Evolutionary conservation across 2,113 vertebrate species (phyloP).

Genomic region (Datnioides undecimradiatus): DNA sequence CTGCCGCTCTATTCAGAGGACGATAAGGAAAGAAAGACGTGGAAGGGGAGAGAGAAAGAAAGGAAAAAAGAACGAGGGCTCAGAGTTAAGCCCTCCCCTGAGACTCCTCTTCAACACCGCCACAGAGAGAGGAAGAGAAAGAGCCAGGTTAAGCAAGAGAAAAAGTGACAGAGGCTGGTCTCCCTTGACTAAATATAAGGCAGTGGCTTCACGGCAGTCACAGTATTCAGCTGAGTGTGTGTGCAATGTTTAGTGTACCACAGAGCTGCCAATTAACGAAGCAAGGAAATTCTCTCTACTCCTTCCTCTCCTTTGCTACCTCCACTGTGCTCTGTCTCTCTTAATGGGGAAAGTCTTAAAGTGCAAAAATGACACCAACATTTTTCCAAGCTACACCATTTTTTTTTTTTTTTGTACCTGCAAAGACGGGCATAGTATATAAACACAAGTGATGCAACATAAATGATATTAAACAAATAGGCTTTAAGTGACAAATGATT

Average conservation of each 20-base stretch:
- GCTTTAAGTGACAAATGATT: accelerated
- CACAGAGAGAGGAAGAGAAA: conserved; percentile 62
- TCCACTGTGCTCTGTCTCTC: conserved; percentile 30
- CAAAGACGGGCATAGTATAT: background rate
- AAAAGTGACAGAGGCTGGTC: conserved; percentile 74
- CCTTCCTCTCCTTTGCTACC: conserved; percentile 25
- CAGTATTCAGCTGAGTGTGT: conserved; percentile 31
- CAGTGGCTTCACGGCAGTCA: conserved; percentile 58
- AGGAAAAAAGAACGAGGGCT: conserved; percentile 58
- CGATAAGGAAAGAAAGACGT: conserved; percentile 61
- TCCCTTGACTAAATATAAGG: conserved; percentile 71
- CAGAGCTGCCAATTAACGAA: conserved; percentile 68
- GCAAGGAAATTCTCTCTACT: conserved; percentile 45
- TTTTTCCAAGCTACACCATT: background rate
- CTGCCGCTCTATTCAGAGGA: conserved; percentile 58
- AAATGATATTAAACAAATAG: background rate
- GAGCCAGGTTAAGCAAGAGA: conserved; percentile 65
- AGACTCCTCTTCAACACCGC: conserved; percentile 70
- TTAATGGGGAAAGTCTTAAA: conserved; percentile 40
- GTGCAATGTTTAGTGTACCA: conserved; percentile 52
- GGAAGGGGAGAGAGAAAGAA: conserved; percentile 35
- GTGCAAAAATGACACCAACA: conserved; percentile 3
- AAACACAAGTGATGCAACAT: conserved; percentile 1
- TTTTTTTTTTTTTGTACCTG: too few relatives aligned
- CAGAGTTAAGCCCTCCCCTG: conserved; percentile 76